phyloP scores from a whole-genome alignment of 2,888 invertebrate species.

The Microchrysa polita region DNA sequence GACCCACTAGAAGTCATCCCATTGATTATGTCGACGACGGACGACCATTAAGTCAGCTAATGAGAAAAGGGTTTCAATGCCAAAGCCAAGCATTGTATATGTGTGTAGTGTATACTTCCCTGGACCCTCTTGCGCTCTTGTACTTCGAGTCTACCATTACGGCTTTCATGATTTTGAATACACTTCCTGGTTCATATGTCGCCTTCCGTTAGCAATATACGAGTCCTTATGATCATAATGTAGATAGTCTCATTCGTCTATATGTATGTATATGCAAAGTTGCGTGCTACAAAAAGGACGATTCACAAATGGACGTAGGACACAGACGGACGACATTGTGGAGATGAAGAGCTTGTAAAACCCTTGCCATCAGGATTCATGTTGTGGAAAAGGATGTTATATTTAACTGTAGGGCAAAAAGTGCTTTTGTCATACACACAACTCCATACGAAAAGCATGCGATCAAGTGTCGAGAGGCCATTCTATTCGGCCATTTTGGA shows the following conservation, averaged over 20 bases:
- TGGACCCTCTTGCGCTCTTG: neutral
- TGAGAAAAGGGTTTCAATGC: slow-evolving; percentile 58
- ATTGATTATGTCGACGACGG: slow-evolving; percentile 20
- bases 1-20: slow-evolving; percentile 48
- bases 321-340: slow-evolving; percentile 11
- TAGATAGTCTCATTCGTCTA: neutral
- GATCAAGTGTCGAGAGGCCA: slow-evolving; percentile 50
- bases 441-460: slow-evolving; percentile 46
- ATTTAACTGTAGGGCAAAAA: slow-evolving; percentile 47
- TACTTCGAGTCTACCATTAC: neutral
- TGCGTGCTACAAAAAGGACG: slow-evolving; percentile 1
- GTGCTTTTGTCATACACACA: slow-evolving; percentile 48
- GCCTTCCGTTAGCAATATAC: neutral
- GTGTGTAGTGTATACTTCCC: neutral
- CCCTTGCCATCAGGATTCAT: slow-evolving; percentile 21
- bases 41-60: slow-evolving; percentile 22
- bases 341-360: slow-evolving; percentile 27
- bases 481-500: slow-evolving; percentile 52
- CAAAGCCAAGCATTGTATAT: slow-evolving; percentile 59
- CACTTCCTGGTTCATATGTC: neutral
- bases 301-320: slow-evolving; percentile 4
- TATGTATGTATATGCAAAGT: neutral
- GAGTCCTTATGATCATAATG: too few species aligned
- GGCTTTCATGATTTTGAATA: slow-evolving; percentile 21
- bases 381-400: slow-evolving; percentile 26